phyloP scores from a whole-genome alignment of 2,888 invertebrate genomes.

The Cephus spinipes region DNA sequence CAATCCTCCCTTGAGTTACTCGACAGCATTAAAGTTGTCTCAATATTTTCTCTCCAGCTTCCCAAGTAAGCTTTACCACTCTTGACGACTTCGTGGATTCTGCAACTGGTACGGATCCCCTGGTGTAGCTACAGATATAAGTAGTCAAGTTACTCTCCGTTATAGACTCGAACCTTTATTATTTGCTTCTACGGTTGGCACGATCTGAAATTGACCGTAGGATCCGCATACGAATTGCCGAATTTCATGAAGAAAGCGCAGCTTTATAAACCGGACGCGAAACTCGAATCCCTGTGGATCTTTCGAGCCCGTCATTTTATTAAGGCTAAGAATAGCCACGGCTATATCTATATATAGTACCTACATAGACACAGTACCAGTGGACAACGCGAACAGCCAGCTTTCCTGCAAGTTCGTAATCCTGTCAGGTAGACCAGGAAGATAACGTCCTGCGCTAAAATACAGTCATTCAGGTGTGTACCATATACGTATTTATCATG shows the following conservation, averaged over 20 bases:
- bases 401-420: background rate
- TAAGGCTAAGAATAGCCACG: background rate
- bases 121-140: background rate
- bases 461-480: background rate
- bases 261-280: background rate
- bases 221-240: background rate
- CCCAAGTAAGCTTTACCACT: background rate
- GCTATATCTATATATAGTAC: background rate
- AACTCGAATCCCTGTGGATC: background rate
- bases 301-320: background rate
- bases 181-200: background rate
- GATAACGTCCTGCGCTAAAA: background rate
- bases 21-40: background rate
- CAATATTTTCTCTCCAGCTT: background rate
- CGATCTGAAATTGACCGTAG: background rate
- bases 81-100: background rate
- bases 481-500: background rate
- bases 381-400: no score
- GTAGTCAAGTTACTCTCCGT: background rate
- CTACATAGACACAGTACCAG: background rate
- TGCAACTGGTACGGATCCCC: background rate
- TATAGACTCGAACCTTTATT: background rate
- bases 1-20: background rate
- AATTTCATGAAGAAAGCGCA: background rate
- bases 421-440: background rate